Evolutionary conservation across 2,888 invertebrate genomes (phyloP), one percentile per base, ranked within the genome.

Genomic region (Temnothorax ravouxi): DNA sequence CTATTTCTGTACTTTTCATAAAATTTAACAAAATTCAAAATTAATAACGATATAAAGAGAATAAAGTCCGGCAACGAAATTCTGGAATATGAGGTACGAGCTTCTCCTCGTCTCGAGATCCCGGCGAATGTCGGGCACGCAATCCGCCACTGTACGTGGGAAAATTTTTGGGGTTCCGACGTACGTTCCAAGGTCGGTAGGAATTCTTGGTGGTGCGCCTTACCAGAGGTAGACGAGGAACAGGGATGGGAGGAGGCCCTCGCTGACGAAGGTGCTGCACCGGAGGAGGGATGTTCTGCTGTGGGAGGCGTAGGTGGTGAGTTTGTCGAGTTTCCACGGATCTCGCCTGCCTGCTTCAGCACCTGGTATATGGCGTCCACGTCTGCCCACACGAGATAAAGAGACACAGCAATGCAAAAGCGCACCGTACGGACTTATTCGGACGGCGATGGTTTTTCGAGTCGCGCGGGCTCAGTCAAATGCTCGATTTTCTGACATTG

Each of bases 331-430:
- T 94, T 94, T 91, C 94, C 94, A 91, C 94, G 94, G 89, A 98
- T 97, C 96, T 98, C 98, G 95, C 98, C 98, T 94, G 98, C 98
- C 95, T 98, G 98, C 96, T 98, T 98, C 96, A 98, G 97, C 95
- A 98, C 98, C 96, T 98, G 98, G 96, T 98, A 98, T 95, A 98
- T 98, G 96, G 97, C 97, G 96, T 98, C 98, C 96, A 98, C 97
- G 96, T 98, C 97, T 94, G 93, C 89, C 92, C 92, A 90, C 83
- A 88, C 77, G 87, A 76, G 84, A 87, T 83, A 87, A 76, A 89
- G 80, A 88, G 83, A 81, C 83, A 83, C 84, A 89, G 82, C 83
- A 86, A 89, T 86, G 85, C 77, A 72, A 67, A 74, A 72, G 59
- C 61, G n/a, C 75, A 72, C 47, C 52, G 71, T 25, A 56, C 66